Evolutionary conservation across 2,113 vertebrate species (phyloP), one percentile per base, ranked within the genome.

Genomic region (Rhinogobius similis): DNA sequence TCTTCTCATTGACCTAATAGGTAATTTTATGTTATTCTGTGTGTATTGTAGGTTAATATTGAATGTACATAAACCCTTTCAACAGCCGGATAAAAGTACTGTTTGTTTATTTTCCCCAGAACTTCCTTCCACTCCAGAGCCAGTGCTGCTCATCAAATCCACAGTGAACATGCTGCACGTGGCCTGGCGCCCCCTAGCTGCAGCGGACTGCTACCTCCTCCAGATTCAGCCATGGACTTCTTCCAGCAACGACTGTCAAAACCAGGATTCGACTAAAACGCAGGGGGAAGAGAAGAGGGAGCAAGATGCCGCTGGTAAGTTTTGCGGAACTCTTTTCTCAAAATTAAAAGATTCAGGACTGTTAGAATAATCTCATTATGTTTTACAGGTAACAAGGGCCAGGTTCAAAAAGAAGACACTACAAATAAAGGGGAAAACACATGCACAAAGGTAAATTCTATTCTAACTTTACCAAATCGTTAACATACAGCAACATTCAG

Each of bases 111-210:
- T 92, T 24, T 78, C 46, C 66, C 58, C 86, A 99, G 98, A 96
- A 75, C 96, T 89, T 65, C 97, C 98, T 10, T 85, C 92, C 0
- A 88, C 90, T 20, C 95, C 97, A 6, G 95, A 95, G 16, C 94
- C 95, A 18, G 96, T 98, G 62, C 87, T 97, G 16, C 90, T 99
- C 75, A 95, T 99, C 38, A 95, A 95, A 89, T 97, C 97, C 71
- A 99, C 96, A 9, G 94, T 97, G 78, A 95, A 92, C 78, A 95
- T 96, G 85, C 96, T 99, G 23, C 96, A 98, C 1, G 90, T 99
- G 58, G 96, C 97, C 9, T 99, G 98, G 98, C 95, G 96, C 82
- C 97, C 97, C 78, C 93, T 99, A 53, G 92, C 95, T 63, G 95
- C 95, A 0, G 96, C 97, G 7, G 97, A 99, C 82, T 93, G 92